Percentiles rank a stretch among this genome's conserved stretches.
Evolutionary conservation across 2,888 invertebrate species (phyloP).

Genomic region (Epicampocera succincta): DNA sequence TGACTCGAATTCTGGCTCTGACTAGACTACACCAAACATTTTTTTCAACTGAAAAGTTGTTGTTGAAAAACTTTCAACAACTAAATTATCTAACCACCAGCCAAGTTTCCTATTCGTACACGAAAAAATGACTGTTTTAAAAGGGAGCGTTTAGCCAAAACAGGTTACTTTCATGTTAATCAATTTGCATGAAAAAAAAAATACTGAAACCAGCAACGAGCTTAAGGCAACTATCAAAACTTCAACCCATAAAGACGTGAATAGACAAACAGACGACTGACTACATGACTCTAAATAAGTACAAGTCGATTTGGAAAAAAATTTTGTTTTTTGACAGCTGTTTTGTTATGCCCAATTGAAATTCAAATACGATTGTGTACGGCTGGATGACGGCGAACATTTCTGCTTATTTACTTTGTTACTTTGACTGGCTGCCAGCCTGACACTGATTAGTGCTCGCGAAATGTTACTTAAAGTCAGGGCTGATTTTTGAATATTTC

Average conservation of each 20-base stretch:
- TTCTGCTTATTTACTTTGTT: constrained; percentile 25
- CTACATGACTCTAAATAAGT: constrained; percentile 13
- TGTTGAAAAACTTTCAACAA: not conserved
- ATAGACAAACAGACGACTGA: constrained; percentile 35
- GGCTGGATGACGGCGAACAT: not conserved
- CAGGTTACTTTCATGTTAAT: not conserved
- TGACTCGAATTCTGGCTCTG: too few species aligned
- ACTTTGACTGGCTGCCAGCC: constrained; percentile 35
- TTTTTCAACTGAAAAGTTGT: not conserved
- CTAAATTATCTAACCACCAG: not conserved
- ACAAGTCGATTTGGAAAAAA: constrained; percentile 30
- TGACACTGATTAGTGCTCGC: constrained; percentile 49
- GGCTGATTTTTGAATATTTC: constrained; percentile 26
- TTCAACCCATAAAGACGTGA: not conserved
- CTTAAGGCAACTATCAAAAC: constrained; percentile 19
- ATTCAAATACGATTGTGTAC: constrained; percentile 3
- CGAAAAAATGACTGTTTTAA: not conserved
- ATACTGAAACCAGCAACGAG: too few species aligned
- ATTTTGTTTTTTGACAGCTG: constrained; percentile 24
- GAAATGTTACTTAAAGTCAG: constrained; percentile 59
- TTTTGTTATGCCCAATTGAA: constrained; percentile 35
- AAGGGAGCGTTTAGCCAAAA: constrained; percentile 15
- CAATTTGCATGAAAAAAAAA: not conserved
- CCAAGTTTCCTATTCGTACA: not conserved
- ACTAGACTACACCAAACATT: too few species aligned